Evolutionary conservation across 2,113 vertebrate species (phyloP).

Genomic region (Trichomycterus rosablanca): DNA sequence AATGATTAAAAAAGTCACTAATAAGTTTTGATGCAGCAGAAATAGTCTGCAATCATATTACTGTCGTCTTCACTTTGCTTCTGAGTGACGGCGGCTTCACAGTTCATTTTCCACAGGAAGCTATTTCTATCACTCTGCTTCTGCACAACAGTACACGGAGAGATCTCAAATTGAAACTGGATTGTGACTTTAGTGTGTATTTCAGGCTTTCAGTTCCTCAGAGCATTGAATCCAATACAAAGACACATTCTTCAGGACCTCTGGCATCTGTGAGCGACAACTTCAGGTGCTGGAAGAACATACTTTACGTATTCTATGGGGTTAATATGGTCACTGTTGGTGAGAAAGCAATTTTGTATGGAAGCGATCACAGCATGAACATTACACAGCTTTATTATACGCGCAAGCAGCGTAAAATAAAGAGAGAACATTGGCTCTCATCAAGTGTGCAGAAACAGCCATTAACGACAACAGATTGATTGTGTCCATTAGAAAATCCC

Average conservation of each 20-base stretch:
- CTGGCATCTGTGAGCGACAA: too few species aligned
- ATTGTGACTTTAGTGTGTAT: too few species aligned
- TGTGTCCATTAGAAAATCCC: background rate
- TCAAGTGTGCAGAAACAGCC: background rate
- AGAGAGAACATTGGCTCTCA: background rate
- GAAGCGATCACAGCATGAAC: background rate
- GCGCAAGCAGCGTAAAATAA: background rate
- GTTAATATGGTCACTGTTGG: background rate
- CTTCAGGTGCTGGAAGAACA: too few species aligned
- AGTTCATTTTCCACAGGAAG: slow-evolving; percentile 3
- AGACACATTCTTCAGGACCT: background rate
- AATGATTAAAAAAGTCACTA: slow-evolving; percentile 20
- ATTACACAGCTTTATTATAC: background rate
- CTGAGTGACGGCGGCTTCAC: slow-evolving; percentile 14
- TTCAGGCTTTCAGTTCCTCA: background rate
- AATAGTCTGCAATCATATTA: slow-evolving; percentile 19
- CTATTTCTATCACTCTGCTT: slow-evolving; percentile 11
- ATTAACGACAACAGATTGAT: background rate
- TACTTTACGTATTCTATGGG: too few species aligned
- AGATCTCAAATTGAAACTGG: background rate
- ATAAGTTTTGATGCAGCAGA: slow-evolving; percentile 14
- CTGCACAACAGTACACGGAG: slow-evolving; percentile 11
- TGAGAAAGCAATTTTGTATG: background rate
- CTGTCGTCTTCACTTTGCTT: slow-evolving; percentile 13
- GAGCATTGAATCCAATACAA: background rate